Conservation (phyloP, 2,888 invertebrate genomes). For the Harpagoxenus sublaevis region DNA sequence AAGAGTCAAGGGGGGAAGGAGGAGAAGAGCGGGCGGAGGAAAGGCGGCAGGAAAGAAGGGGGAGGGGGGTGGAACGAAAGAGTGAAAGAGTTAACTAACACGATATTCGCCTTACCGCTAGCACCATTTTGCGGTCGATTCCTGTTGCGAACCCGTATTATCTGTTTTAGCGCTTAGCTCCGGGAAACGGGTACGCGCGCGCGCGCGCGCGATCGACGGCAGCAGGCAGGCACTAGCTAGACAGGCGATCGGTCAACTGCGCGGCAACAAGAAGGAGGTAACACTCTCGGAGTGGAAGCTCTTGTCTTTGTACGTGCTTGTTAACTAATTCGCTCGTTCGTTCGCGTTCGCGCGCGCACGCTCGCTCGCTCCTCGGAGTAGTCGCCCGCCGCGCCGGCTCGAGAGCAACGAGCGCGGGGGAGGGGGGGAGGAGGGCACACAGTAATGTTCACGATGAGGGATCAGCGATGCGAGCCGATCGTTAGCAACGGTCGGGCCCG, state of each 20-base stretch:
- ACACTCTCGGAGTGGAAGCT: not conserved
- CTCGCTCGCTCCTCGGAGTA: not conserved
- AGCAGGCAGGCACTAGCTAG: slow-evolving; percentile 35
- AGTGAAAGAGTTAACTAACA: slow-evolving; percentile 60
- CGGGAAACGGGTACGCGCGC: slow-evolving; percentile 16
- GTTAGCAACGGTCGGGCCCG: slow-evolving; percentile 71
- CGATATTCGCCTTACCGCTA: slow-evolving; percentile 77
- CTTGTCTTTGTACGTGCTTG: not conserved
- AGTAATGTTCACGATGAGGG: not conserved
- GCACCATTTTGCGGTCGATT: slow-evolving; percentile 79
- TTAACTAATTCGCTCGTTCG: not conserved
- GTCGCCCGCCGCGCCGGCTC: not conserved
- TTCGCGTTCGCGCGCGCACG: not conserved
- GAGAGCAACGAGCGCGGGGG: not conserved
- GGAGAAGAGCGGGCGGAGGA: no score
- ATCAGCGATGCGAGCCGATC: slow-evolving; percentile 67
- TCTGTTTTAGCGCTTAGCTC: slow-evolving; percentile 64
- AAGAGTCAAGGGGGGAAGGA: not conserved
- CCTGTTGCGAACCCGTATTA: slow-evolving; percentile 73
- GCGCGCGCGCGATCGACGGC: slow-evolving; percentile 47
- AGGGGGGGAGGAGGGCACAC: not conserved
- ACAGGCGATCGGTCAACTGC: slow-evolving; percentile 35
- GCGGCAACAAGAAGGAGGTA: not conserved
- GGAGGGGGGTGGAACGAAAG: not conserved
- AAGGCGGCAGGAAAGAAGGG: not conserved